Conservation (phyloP, 2,113 vertebrate genomes). For the Holacanthus passer region DNA sequence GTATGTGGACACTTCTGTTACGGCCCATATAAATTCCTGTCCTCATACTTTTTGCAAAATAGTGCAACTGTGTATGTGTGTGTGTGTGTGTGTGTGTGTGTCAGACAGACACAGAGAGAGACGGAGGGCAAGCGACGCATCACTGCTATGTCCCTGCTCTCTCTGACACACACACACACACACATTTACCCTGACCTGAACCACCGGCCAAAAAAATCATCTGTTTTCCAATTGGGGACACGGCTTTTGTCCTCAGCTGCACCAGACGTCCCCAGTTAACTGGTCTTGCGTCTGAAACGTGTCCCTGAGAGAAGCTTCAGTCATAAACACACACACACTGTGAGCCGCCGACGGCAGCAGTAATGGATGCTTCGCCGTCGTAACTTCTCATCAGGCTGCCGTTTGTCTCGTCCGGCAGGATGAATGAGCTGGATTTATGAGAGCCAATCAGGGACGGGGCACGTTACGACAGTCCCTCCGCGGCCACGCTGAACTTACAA, state of each 20-base stretch:
- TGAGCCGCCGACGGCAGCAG: conserved; percentile 5
- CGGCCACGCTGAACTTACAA: conserved; percentile 27
- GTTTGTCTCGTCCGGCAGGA: conserved; percentile 41
- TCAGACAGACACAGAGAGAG: neutral
- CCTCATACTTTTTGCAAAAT: neutral
- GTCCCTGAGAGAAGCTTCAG: too few relatives aligned
- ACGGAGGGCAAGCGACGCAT: neutral
- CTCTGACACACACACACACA: neutral
- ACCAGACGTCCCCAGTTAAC: too few relatives aligned
- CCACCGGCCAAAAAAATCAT: too few relatives aligned
- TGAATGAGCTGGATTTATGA: conserved; percentile 54
- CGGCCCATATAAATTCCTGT: neutral
- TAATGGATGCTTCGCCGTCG: conserved; percentile 51
- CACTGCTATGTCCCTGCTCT: neutral
- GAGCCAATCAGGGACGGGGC: conserved; percentile 47
- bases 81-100: too few relatives aligned
- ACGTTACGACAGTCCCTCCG: neutral
- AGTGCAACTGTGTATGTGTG: neutral
- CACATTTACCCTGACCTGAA: too few relatives aligned
- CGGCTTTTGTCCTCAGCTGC: too few relatives aligned
- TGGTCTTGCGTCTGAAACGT: too few relatives aligned
- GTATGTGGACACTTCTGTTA: neutral
- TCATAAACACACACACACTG: conserved; percentile 23
- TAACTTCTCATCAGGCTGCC: conserved; percentile 33
- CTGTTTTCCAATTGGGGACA: too few relatives aligned